Evolutionary conservation across 2,797 vertebrate genomes (phyloP).

Genomic region (Galago senegalensis): DNA sequence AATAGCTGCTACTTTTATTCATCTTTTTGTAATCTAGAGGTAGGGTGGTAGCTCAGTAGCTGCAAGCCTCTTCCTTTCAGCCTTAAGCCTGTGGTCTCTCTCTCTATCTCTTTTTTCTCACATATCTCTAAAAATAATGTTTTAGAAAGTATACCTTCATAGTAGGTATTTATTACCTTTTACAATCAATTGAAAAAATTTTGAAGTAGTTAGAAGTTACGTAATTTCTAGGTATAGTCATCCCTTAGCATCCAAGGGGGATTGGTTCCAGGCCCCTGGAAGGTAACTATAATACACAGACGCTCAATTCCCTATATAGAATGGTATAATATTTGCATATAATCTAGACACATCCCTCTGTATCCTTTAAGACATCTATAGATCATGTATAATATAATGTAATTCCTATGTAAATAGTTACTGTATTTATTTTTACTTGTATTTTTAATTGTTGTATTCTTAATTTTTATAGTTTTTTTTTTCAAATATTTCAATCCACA

Average conservation of each 20-base stretch:
- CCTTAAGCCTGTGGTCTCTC: not conserved
- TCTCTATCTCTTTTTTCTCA: not conserved
- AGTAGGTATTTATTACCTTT: conserved; percentile 31
- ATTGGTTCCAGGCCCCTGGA: not conserved
- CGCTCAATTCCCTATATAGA: not conserved
- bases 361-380: not conserved
- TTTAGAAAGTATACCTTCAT: not conserved
- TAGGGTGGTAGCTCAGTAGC: not conserved
- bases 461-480: not conserved
- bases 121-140: not conserved
- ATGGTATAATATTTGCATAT: not conserved
- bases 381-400: not conserved
- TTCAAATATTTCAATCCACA: not conserved
- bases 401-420: not conserved
- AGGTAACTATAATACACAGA: not conserved
- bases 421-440: not conserved
- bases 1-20: not conserved
- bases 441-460: not conserved
- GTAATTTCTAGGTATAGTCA: not conserved
- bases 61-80: not conserved
- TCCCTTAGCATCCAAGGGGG: not conserved
- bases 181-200: not conserved
- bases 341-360: not conserved
- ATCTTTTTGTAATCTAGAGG: not conserved
- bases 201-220: not conserved